These are phyloP conservation scores for Campoplex capitator DNA, from an alignment of 2,888 invertebrate genomes.

Conservation along the genomic window DNA sequence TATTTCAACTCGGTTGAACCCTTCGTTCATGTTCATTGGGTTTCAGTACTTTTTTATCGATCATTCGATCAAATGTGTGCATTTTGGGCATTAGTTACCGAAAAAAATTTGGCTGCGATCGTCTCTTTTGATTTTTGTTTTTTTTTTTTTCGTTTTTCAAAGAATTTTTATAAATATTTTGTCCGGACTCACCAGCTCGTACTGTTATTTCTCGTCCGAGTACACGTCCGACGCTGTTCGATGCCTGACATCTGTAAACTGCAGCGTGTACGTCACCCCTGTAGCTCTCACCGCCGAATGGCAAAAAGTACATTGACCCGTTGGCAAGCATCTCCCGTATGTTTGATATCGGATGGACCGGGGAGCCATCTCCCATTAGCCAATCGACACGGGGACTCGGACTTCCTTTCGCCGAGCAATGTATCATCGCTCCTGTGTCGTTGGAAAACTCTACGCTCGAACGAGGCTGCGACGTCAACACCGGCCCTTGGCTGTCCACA, in stretches of 20 bases:
- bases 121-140: not conserved
- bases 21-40: too few species aligned
- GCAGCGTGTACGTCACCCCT: conserved; percentile 94
- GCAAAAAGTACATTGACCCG: conserved; percentile 94
- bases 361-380: conserved; percentile 90
- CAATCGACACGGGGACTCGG: conserved; percentile 92
- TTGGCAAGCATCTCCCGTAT: conserved; percentile 91
- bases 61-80: too few species aligned
- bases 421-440: conserved; percentile 90
- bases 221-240: conserved; percentile 90
- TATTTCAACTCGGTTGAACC: not conserved
- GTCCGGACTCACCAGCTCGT: conserved; percentile 91
- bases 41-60: too few species aligned
- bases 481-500: conserved; percentile 89
- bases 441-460: conserved; percentile 91
- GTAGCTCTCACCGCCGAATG: conserved; percentile 93
- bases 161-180: not conserved
- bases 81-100: too few species aligned
- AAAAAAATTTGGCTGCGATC: too few species aligned
- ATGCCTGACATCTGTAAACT: conserved; percentile 89
- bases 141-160: too few species aligned
- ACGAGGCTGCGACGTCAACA: conserved; percentile 92
- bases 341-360: conserved; percentile 88
- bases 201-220: conserved; percentile 95
- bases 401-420: conserved; percentile 92